Conservation (phyloP, 2,113 vertebrate genomes). For the Pica pica region DNA sequence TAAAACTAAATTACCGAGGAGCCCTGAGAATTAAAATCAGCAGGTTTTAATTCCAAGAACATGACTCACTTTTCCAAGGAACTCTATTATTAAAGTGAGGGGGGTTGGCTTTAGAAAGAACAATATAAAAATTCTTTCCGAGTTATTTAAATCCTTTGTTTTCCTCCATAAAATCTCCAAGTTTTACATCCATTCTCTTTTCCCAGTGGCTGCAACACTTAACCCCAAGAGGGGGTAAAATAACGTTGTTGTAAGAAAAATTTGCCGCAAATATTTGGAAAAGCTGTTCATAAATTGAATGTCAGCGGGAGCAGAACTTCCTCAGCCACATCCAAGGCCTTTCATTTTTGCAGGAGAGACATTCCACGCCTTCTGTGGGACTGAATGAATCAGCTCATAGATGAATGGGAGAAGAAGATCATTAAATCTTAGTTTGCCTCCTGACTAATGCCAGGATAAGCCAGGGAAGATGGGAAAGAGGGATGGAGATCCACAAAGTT, state of each 20-base stretch:
- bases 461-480: neutral
- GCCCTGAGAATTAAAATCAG: neutral
- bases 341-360: neutral
- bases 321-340: neutral
- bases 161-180: neutral
- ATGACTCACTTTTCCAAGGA: slow-evolving; percentile 2
- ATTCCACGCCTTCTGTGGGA: neutral
- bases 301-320: neutral
- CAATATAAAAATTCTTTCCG: neutral
- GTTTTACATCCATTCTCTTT: neutral
- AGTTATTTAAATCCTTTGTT: neutral
- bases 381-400: neutral
- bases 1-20: neutral
- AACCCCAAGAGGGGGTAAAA: neutral
- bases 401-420: neutral
- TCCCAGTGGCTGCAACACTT: neutral
- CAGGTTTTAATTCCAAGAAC: neutral
- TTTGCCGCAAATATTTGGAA: neutral
- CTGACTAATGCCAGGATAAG: neutral
- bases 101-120: neutral
- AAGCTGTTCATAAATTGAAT: neutral
- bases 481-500: neutral
- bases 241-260: neutral
- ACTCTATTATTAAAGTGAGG: neutral
- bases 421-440: neutral